These are phyloP conservation scores for Microtus richardsoni DNA, from an alignment of 2,113 vertebrate species.

Conservation along the genomic window DNA sequence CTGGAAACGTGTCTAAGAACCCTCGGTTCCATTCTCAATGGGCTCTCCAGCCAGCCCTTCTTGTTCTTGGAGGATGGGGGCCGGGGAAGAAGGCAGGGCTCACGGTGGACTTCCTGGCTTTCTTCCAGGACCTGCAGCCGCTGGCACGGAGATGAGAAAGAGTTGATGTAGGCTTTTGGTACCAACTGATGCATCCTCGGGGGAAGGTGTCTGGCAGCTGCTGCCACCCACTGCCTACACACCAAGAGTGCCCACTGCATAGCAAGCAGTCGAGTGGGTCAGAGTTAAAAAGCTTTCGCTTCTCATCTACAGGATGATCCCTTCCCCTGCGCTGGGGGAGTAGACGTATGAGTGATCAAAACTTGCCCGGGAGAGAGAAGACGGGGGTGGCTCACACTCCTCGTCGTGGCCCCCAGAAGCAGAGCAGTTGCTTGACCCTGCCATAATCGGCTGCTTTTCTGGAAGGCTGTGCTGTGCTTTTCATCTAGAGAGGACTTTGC, in stretches of 20 bases:
- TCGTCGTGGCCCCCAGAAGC: not conserved
- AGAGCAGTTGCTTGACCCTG: not conserved
- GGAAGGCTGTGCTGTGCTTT: not conserved
- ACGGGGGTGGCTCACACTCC: not conserved
- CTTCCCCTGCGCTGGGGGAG: not conserved
- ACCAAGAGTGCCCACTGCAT: conserved; percentile 55
- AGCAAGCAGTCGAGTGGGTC: conserved; percentile 59
- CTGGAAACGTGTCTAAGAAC: conserved; percentile 60
- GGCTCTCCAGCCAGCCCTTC: conserved; percentile 15
- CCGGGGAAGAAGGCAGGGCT: conserved; percentile 21
- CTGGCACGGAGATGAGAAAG: conserved; percentile 74
- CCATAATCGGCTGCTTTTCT: not conserved
- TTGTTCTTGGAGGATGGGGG: not conserved
- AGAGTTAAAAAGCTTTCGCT: conserved; percentile 60
- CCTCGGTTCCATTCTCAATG: conserved; percentile 6
- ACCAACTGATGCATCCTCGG: conserved; percentile 66
- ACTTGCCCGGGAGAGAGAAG: not conserved
- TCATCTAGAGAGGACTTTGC: not conserved
- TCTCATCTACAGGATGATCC: conserved; percentile 44
- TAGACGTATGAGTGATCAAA: not conserved
- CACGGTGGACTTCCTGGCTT: conserved; percentile 51
- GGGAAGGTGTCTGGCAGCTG: conserved; percentile 72
- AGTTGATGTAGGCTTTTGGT: conserved; percentile 71
- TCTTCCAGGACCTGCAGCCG: conserved; percentile 53
- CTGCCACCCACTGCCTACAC: conserved; percentile 62